Evolutionary conservation across 2,113 vertebrate species (phyloP).

Genomic region (Cariama cristata): DNA sequence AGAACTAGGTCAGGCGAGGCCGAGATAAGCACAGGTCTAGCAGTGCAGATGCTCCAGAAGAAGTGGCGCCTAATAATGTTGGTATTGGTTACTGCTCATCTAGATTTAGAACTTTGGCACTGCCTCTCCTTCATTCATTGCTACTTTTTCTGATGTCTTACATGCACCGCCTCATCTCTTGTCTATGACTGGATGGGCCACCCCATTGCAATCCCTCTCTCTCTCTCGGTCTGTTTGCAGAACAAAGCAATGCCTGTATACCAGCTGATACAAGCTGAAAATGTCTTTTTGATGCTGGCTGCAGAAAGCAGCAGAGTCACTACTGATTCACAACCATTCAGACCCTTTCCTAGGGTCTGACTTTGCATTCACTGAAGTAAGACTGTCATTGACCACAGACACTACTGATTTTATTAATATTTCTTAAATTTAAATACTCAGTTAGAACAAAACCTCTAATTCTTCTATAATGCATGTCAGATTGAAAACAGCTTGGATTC

Average conservation of each 20-base stretch:
- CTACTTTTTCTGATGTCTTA: not conserved
- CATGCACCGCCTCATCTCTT: not conserved
- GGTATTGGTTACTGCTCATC: not conserved
- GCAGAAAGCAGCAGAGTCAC: not conserved
- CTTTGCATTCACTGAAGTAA: not conserved
- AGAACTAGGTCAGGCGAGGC: not conserved
- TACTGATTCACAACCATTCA: not conserved
- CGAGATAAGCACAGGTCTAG: not conserved
- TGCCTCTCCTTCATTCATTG: not conserved
- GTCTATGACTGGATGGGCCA: not conserved
- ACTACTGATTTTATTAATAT: not conserved
- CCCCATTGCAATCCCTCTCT: not conserved
- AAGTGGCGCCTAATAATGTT: not conserved
- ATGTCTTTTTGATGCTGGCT: not conserved
- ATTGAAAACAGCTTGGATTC: not conserved
- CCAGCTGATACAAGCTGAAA: not conserved
- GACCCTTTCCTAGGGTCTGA: not conserved
- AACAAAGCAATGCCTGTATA: not conserved
- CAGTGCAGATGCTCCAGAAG: not conserved
- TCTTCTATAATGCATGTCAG: not conserved
- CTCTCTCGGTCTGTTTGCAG: not conserved
- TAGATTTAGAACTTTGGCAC: not conserved
- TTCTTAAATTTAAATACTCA: not conserved
- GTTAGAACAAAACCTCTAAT: not conserved
- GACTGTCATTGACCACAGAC: not conserved